phyloP scores from a whole-genome alignment of 2,888 invertebrate species.

The Dorcus parallelipipedus region DNA sequence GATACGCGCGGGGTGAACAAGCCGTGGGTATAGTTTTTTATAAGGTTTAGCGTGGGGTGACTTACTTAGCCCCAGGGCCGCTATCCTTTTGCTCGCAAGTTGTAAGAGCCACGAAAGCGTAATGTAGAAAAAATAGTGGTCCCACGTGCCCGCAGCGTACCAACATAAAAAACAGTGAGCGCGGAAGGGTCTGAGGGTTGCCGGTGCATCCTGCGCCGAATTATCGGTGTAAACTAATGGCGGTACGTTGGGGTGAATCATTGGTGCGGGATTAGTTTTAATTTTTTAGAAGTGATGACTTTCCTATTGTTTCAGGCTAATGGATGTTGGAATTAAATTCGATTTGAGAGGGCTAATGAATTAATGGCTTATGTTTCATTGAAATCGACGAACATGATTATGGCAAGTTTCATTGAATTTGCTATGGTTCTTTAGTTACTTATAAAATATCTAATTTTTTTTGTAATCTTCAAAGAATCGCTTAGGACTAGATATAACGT shows the following conservation, averaged over 20 bases:
- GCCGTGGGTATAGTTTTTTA: conserved; percentile 24
- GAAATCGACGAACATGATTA: too few relatives aligned
- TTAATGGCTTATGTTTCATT: too few relatives aligned
- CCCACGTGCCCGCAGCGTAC: conserved; percentile 21
- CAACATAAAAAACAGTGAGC: conserved; percentile 20
- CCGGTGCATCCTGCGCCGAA: not conserved
- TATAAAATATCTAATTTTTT: too few relatives aligned
- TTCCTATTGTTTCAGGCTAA: not conserved
- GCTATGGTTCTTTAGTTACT: too few relatives aligned
- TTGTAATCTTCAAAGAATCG: too few relatives aligned
- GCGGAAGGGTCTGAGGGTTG: not conserved
- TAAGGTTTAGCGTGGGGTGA: conserved; percentile 25
- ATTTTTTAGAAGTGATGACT: not conserved
- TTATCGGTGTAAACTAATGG: not conserved
- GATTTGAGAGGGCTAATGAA: not conserved
- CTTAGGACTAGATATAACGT: too few relatives aligned
- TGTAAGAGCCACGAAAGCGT: conserved; percentile 15
- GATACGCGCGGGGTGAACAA: conserved; percentile 23
- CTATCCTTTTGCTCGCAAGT: conserved; percentile 15
- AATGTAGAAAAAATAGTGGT: conserved; percentile 24
- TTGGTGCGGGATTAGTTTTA: not conserved
- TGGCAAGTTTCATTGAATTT: too few relatives aligned
- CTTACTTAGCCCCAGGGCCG: conserved; percentile 16
- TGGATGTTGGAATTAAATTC: not conserved
- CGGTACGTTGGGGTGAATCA: not conserved